Evolutionary conservation across 2,113 vertebrate species (phyloP).

Genomic region (Anser cygnoides): DNA sequence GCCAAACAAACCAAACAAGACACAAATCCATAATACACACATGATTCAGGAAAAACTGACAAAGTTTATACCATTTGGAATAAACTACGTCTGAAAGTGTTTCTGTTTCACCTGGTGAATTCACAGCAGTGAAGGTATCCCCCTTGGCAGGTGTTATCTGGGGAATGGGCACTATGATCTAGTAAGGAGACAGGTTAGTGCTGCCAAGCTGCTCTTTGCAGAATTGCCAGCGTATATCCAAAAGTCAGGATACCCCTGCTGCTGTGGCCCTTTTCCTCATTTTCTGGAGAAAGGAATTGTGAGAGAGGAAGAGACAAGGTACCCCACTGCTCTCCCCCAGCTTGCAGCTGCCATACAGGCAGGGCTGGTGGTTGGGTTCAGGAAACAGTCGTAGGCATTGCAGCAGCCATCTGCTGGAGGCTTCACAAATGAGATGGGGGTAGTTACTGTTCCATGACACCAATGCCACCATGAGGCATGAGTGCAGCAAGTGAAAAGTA

Average conservation of each 20-base stretch:
- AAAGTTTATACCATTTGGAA: background rate
- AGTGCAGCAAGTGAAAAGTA: background rate
- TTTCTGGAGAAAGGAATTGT: background rate
- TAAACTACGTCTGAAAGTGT: background rate
- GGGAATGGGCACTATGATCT: background rate
- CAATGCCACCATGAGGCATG: background rate
- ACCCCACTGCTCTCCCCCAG: background rate
- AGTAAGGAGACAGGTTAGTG: background rate
- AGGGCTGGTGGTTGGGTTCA: background rate
- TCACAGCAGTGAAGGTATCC: background rate
- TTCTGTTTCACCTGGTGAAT: background rate
- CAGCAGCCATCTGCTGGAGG: background rate
- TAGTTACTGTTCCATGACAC: background rate
- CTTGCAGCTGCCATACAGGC: background rate
- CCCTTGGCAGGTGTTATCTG: background rate
- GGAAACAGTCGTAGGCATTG: background rate
- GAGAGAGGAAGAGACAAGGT: background rate
- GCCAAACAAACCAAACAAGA: background rate
- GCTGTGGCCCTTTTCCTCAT: background rate
- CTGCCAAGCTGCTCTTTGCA: background rate
- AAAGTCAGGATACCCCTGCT: background rate
- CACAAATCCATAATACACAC: background rate
- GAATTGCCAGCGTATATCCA: background rate
- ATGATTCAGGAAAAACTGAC: background rate
- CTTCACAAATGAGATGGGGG: background rate